These are phyloP conservation scores for Rana temporaria DNA, from an alignment of 2,113 vertebrate species.

Conservation along the genomic window DNA sequence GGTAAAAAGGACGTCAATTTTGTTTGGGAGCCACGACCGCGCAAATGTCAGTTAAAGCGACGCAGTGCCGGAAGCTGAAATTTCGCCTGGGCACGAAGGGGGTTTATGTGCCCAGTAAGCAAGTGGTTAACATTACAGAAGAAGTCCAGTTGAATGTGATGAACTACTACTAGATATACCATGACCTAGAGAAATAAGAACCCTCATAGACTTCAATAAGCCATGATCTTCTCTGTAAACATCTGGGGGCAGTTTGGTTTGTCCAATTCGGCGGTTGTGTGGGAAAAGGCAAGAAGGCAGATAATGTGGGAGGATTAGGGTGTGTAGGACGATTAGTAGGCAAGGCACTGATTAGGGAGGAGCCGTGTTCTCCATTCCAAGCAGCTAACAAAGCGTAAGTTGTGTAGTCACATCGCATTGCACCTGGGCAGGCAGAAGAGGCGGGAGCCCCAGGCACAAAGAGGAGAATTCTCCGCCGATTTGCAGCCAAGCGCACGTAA, in stretches of 20 bases:
- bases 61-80: too few relatives aligned
- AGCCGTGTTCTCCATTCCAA: conserved; percentile 36
- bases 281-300: conserved; percentile 9
- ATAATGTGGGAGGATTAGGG: conserved; percentile 46
- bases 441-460: conserved; percentile 42
- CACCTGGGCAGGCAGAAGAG: conserved; percentile 33
- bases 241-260: not conserved
- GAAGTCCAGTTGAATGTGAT: too few relatives aligned
- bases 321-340: conserved; percentile 14
- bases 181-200: too few relatives aligned
- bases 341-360: conserved; percentile 1
- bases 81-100: too few relatives aligned
- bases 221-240: too few relatives aligned
- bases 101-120: too few relatives aligned
- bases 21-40: too few relatives aligned
- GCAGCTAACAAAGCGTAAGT: conserved; percentile 43
- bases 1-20: too few relatives aligned
- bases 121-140: too few relatives aligned
- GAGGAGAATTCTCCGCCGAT: conserved; percentile 27
- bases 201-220: too few relatives aligned
- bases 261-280: not conserved
- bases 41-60: too few relatives aligned
- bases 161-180: too few relatives aligned
- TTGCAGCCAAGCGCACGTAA: conserved; percentile 24
- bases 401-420: conserved; percentile 28